Conservation (phyloP, 2,797 vertebrate species). For the Betta splendens region DNA sequence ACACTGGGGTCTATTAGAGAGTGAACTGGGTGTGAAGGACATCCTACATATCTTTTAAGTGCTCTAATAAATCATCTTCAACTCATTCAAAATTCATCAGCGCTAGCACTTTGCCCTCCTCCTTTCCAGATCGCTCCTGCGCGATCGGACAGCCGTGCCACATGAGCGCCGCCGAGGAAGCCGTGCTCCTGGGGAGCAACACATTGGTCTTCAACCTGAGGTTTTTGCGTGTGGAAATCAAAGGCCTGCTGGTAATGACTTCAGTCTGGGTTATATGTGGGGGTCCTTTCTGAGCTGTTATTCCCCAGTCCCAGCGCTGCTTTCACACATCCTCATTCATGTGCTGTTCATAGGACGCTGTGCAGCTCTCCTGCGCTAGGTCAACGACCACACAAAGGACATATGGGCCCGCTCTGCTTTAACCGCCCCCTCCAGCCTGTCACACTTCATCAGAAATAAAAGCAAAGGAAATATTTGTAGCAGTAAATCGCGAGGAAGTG, state of each 20-base stretch:
- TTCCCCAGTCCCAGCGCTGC: conserved; percentile 55
- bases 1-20: conserved; percentile 58
- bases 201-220: conserved; percentile 63
- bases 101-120: conserved; percentile 61
- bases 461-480: conserved; percentile 53
- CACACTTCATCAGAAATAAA: conserved; percentile 73
- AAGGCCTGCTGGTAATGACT: conserved; percentile 74
- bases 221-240: conserved; percentile 73
- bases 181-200: conserved; percentile 47
- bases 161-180: conserved; percentile 56
- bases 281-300: conserved; percentile 63
- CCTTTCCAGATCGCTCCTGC: conserved; percentile 36
- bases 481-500: conserved; percentile 42
- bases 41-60: conserved; percentile 71
- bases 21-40: conserved; percentile 65
- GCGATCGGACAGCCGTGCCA: conserved; percentile 52
- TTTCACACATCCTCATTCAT: conserved; percentile 75
- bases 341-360: conserved; percentile 39
- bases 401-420: conserved; percentile 55
- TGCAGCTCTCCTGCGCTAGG: conserved; percentile 44
- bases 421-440: conserved; percentile 57
- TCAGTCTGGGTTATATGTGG: conserved; percentile 69
- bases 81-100: conserved; percentile 73
- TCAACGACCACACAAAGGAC: conserved; percentile 68
- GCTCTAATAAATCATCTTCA: conserved; percentile 75